Base-by-base conservation (phyloP, 1,140 invertebrate species). In the Hylaeus anthracinus region DNA sequence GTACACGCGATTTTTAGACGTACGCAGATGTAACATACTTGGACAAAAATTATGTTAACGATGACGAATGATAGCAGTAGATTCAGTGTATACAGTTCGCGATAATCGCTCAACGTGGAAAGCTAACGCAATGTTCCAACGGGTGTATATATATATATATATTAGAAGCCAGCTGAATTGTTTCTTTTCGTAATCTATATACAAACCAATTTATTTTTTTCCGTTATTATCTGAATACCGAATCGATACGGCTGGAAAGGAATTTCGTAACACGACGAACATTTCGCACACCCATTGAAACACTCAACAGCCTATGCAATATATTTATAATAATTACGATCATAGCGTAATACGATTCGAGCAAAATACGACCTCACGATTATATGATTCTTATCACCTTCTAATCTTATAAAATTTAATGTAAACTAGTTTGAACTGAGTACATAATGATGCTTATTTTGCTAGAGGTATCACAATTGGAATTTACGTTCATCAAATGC, bases 391-490 rank as follows among this genome's bases (percentile, higher is more conserved):
- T 55, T n/a, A 26, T n/a, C 12, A 37, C 4, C 48, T 65, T 41
- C 5, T 5, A 55, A 39, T 1, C 5, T 72, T 55, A 48, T 1
- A 12, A 39, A n/a, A 39, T 53, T 63, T 72, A 55, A 72, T 72
- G n/a, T 53, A 53, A 72, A 79, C 5, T 56, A 79, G 15, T 37
- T 48, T 72, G 0, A n/a, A 63, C 26, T 9, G 37, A 55, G 5
- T 53, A 39, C 41, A 64, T 64, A 72, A 72, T 79, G 60, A 79
- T 64, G 70, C 26, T 65, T 53, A 72, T 79, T 45, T 55, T 37
- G n/a, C 1, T 45, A 26, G n/a, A 58, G 6, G 51, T 14, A 53
- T 37, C 15, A 55, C 26, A 48, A 37, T 56, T 10, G 72, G 4
- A 72, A 79, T 14, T 56, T 45, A 65, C 37, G 9, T 55, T 37